Evolutionary conservation across 2,888 invertebrate genomes (phyloP), one percentile per base, ranked within the genome.

Genomic region (Pyrrhosoma nymphula): DNA sequence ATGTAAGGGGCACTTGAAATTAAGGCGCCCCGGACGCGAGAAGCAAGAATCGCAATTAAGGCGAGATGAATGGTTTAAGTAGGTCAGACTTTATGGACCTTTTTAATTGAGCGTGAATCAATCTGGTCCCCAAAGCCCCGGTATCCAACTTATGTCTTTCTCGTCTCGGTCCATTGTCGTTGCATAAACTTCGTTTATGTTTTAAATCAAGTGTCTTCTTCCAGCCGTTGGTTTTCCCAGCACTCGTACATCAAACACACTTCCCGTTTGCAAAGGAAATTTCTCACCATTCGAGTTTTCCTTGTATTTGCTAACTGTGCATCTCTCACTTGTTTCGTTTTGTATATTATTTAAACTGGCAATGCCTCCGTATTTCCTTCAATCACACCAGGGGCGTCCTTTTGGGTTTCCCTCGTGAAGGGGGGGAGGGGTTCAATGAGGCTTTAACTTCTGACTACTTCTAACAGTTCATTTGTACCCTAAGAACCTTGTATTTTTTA

Each of bases 61-160:
- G 30, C 6, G 30, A 35, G 82, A 82, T 82, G 82, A 82, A 82
- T 82, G 35, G 82, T 82, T 35, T 30, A 82, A 82, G 82, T 82
- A 82, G 82, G 82, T 82, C 82, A 82, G 82, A 35, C 82, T 82
- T 35, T 30, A 82, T 82, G 35, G 30, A 82, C 82, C 82, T 10
- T 82, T 82, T 82, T 82, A 82, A 82, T 82, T 82, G 82, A 82
- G 82, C 82, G 82, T 82, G 82, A 82, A 82, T 82, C 82, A 82
- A 82, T 82, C 82, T 35, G 82, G 82, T 82, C 82, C 18, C 35
- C 30, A 60, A 60, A 35, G 35, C 14, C 3, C 26, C 30, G 23
- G 26, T 20, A 69, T 69, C 69, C 12, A 14, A 35, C 82, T 30
- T 35, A 14, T 82, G 30, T 35, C 35, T 82, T 35, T 82, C 82